Conservation (phyloP, 2,888 invertebrate species). For the Drosophila maculinotata region DNA sequence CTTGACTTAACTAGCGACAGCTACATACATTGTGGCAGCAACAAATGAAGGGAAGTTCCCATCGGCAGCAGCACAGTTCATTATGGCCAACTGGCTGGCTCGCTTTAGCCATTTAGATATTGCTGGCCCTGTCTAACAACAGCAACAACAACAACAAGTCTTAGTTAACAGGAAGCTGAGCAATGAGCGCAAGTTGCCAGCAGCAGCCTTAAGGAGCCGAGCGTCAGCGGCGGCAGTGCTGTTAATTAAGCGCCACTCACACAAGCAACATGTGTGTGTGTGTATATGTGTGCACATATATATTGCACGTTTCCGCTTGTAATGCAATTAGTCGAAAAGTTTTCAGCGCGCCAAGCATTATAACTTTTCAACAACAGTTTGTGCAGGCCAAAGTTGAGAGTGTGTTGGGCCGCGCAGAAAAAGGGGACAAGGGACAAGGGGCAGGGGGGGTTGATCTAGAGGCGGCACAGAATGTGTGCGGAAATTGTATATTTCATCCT, state of each 20-base stretch:
- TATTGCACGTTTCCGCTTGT: conserved; percentile 75
- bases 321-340: conserved; percentile 79
- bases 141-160: background rate
- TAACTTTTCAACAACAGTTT: conserved; percentile 69
- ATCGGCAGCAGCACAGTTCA: conserved; percentile 66
- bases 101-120: conserved; percentile 5
- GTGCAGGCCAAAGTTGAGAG: conserved; percentile 18
- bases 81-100: conserved; percentile 56
- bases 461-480: conserved; percentile 11
- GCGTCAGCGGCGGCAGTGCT: conserved; percentile 45
- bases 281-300: conserved; percentile 27
- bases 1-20: conserved; percentile 23
- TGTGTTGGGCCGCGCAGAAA: too few species aligned
- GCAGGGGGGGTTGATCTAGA: too few species aligned
- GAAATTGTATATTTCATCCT: conserved; percentile 42
- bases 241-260: conserved; percentile 74
- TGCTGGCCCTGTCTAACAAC: background rate
- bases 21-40: conserved; percentile 49
- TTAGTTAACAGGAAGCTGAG: conserved; percentile 33
- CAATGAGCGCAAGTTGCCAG: conserved; percentile 32
- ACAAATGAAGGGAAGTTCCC: conserved; percentile 71
- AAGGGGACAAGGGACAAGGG: too few species aligned
- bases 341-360: conserved; percentile 58
- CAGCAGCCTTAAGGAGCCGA: conserved; percentile 37
- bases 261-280: conserved; percentile 29